These are phyloP conservation scores for Chionoecetes opilio DNA, from an alignment of 1,140 invertebrate genomes.

Conservation along the genomic window DNA sequence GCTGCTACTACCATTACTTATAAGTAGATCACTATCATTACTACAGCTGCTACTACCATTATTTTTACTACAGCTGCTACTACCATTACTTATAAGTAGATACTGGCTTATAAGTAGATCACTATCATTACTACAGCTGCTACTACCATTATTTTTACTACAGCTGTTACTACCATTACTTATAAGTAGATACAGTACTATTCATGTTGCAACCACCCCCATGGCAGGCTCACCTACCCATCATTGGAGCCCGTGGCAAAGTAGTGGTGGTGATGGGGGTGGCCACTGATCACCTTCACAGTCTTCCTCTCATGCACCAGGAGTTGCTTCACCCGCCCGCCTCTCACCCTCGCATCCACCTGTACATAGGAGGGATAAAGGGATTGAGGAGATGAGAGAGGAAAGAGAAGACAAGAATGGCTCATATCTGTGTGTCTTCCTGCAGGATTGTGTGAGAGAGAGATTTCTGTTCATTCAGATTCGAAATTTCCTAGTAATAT, in stretches of 20 bases:
- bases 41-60: too few species aligned
- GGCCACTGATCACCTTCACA: slow-evolving; percentile 69
- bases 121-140: too few species aligned
- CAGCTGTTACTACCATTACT: too few species aligned
- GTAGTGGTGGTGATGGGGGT: slow-evolving; percentile 66
- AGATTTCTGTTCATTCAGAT: neutral
- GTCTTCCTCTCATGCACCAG: slow-evolving; percentile 52
- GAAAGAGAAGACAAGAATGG: too few species aligned
- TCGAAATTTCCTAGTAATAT: neutral
- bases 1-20: too few species aligned
- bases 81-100: too few species aligned
- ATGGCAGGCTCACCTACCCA: neutral
- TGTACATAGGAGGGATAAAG: neutral
- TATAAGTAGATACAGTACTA: too few species aligned
- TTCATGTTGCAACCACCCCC: too few species aligned
- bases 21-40: too few species aligned
- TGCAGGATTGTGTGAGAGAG: neutral
- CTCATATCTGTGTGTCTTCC: neutral
- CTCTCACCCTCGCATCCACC: slow-evolving; percentile 10
- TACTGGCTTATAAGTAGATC: too few species aligned
- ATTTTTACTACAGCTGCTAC: too few species aligned
- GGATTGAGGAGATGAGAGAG: neutral
- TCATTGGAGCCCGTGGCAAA: slow-evolving; percentile 60
- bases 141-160: too few species aligned
- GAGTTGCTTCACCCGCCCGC: neutral